Evolutionary conservation across 2,113 vertebrate genomes (phyloP).

Genomic region (Pedetes capensis): DNA sequence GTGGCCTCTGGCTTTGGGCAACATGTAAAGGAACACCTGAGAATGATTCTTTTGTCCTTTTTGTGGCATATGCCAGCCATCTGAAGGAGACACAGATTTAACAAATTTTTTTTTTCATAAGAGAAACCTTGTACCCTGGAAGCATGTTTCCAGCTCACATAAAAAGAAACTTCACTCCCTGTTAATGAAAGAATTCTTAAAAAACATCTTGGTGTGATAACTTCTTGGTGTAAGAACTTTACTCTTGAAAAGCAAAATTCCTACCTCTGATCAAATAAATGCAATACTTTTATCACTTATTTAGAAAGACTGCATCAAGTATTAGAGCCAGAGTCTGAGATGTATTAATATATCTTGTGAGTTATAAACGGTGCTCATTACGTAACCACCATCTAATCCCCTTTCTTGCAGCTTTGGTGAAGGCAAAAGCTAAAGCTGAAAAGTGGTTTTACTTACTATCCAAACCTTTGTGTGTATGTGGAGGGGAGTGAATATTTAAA

Average conservation of each 20-base stretch:
- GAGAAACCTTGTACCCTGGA: background rate
- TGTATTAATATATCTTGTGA: background rate
- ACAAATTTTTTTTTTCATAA: conserved; percentile 47
- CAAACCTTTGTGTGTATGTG: no score
- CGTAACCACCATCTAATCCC: background rate
- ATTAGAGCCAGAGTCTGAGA: background rate
- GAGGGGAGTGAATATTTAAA: background rate
- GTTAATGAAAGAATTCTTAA: background rate
- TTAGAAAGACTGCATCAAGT: background rate
- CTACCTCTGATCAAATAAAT: background rate
- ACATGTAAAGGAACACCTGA: conserved; percentile 32
- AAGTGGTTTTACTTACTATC: background rate
- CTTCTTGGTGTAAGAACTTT: background rate
- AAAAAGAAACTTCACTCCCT: background rate
- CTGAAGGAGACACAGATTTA: conserved; percentile 48
- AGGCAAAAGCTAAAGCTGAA: background rate
- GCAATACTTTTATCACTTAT: background rate
- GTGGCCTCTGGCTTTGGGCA: background rate
- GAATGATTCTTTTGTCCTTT: conserved; percentile 32
- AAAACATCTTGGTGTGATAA: background rate
- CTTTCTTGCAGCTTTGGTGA: background rate
- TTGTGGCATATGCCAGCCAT: background rate
- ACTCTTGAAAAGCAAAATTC: background rate
- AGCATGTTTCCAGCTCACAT: background rate
- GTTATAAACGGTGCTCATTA: background rate